Conservation (phyloP, 2,888 invertebrate genomes). For the Plagodis dolabraria region DNA sequence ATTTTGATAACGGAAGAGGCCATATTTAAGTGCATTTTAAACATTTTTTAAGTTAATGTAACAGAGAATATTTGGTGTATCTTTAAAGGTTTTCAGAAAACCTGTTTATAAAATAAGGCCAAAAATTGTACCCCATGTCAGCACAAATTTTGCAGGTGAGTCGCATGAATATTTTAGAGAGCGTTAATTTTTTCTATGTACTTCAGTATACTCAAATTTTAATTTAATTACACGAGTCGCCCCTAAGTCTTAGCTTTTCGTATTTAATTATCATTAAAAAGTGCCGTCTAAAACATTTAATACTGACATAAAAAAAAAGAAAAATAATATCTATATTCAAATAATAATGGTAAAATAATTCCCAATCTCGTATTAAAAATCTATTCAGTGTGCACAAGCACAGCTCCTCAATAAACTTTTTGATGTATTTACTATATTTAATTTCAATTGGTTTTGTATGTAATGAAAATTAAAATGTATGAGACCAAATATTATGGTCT, state of each 20-base stretch:
- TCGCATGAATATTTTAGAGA: slow-evolving; percentile 1
- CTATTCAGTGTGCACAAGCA: slow-evolving; percentile 45
- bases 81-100: slow-evolving; percentile 57
- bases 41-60: slow-evolving; percentile 54
- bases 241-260: neutral
- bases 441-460: slow-evolving; percentile 39
- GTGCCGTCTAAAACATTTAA: neutral
- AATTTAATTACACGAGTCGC: neutral
- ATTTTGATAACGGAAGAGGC: slow-evolving; percentile 68
- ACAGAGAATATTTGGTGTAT: slow-evolving; percentile 36
- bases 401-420: slow-evolving; percentile 54
- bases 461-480: slow-evolving; percentile 35
- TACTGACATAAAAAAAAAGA: neutral
- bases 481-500: slow-evolving; percentile 49
- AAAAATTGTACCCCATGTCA: slow-evolving; percentile 58
- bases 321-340: neutral
- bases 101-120: slow-evolving; percentile 54
- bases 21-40: slow-evolving; percentile 66
- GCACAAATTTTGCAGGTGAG: slow-evolving; percentile 63
- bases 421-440: slow-evolving; percentile 68
- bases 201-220: too few species aligned
- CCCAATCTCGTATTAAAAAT: neutral
- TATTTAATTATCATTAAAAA: neutral
- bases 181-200: slow-evolving; percentile 1
- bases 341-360: neutral